Base-by-base conservation (phyloP, 2,888 invertebrate species). In the Bombylius major region DNA sequence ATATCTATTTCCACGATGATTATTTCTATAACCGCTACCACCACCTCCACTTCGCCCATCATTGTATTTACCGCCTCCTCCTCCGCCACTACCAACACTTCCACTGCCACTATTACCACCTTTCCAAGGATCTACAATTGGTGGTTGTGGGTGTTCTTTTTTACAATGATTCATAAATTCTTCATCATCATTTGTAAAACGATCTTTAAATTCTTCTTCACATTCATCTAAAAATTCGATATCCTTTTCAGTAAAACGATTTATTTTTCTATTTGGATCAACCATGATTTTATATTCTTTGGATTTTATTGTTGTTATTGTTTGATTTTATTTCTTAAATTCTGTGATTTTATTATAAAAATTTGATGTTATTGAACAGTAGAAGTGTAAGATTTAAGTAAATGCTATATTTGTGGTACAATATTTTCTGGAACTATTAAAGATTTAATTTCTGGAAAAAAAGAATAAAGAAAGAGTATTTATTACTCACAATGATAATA, bases 141-240 rank as follows among this genome's bases (percentile, higher is more conserved):
- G 84, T 5, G 84, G 83, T 11, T 76, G 75, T 3, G 69, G 65
- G 23, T 75, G 70, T 13, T 73, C 69, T 59, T 74, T 75, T 5
- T 70, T 65, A 51, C 69, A 71, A 32, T 76, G 67, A 34, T 69
- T 70, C 75, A 80, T 78, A 65, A 81, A 86, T 53, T 81, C 81
- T 50, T 73, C 73, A 71, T 86, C 85, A 8, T 79, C 76, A 42
- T 80, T 79, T 45, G 84, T 82, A 63, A 75, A 83, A 60, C 84
- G 79, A 58, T 79, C 70, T 62, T 79, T 77, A 51, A 84, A 79
- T 65, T 82, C 80, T 58, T 78, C 77, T 64, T 85, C 83, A 65
- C 82, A 83, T 66, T 78, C 76, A 6, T 76, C 77, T 53, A 85
- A 65, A 63, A 84, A 83, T 50, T 78, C 77, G 53, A 77, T 68